Base-by-base conservation (phyloP, 2,888 invertebrate species). In the Latrodectus hesperus region DNA sequence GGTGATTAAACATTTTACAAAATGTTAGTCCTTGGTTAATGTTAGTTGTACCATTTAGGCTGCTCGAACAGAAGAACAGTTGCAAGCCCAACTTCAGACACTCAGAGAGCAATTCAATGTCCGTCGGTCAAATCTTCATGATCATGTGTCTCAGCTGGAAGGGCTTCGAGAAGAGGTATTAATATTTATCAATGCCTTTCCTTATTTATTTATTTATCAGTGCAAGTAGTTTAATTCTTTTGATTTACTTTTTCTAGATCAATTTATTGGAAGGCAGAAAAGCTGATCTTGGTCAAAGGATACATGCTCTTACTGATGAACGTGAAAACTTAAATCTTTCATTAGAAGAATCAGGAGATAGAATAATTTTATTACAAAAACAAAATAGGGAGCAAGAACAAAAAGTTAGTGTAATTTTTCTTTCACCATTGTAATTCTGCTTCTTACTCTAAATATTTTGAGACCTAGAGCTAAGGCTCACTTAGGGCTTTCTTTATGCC, bases 281-380 rank as follows among this genome's bases (percentile, higher is more conserved):
- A 91, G 93, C 94, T 81, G 98, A 98, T 90, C 93, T 98, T 90
- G 98, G 98, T 92, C 94, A 95, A 92, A 94, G 96, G 91, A 94
- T 98, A 89, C 94, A 95, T 89, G 93, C 94, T 89, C 94, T 96
- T 10, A 94, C 95, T 17, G 94, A 95, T 88, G 98, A 98, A 92
- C 94, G 97, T 90, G 96, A 97, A 89, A 94, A 95, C 89, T 93
- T 98, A 79, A 94, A 95, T 77, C 94, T 95, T 77, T 96, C 96
- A 88, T 93, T 98, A 84, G 98, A 98, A 90, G 98, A 98, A 92
- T 96, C 97, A 65, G 96, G 96, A 81, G 97, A 98, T 92, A 94
- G 97, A 91, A 96, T 98, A 91, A 93, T 96, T 90, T 94, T 96
- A 91, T 93, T 98, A 90, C 98, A 98, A 92, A 94, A 93, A 90